phyloP scores from a whole-genome alignment of 2,888 invertebrate genomes.

The Cheilosia scutellata region DNA sequence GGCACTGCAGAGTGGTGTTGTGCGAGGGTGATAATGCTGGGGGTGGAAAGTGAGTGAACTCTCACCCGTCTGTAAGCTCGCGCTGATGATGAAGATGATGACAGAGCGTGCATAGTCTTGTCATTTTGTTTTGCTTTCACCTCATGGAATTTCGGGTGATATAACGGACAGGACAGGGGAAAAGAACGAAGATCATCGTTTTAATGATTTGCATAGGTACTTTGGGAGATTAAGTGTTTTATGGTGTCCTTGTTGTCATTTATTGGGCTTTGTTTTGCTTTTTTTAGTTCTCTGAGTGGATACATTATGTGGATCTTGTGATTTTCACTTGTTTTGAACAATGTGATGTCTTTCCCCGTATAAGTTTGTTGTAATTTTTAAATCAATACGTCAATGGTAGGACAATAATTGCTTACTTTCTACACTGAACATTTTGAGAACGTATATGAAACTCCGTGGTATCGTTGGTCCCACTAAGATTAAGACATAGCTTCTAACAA shows the following conservation, averaged over 20 bases:
- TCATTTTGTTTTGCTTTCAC: slow-evolving; percentile 71
- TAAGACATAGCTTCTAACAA: no score
- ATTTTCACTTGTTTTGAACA: slow-evolving; percentile 51
- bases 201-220: slow-evolving; percentile 75
- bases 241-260: slow-evolving; percentile 74
- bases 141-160: slow-evolving; percentile 59
- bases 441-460: background rate
- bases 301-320: slow-evolving; percentile 55
- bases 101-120: slow-evolving; percentile 63
- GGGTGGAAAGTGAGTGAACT: slow-evolving; percentile 57
- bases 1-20: slow-evolving; percentile 59
- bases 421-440: slow-evolving; percentile 3
- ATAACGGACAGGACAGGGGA: slow-evolving; percentile 29
- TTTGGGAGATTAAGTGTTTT: slow-evolving; percentile 74
- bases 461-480: background rate
- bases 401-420: slow-evolving; percentile 31
- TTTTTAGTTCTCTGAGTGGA: slow-evolving; percentile 33
- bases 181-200: slow-evolving; percentile 67
- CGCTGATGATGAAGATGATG: slow-evolving; percentile 60
- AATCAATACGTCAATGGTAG: slow-evolving; percentile 42
- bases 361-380: slow-evolving; percentile 55
- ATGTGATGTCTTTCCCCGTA: slow-evolving; percentile 44
- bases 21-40: slow-evolving; percentile 14
- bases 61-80: slow-evolving; percentile 44
- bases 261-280: slow-evolving; percentile 70